phyloP scores from a whole-genome alignment of 2,113 vertebrate species.

The Rousettus leschenaultii region DNA sequence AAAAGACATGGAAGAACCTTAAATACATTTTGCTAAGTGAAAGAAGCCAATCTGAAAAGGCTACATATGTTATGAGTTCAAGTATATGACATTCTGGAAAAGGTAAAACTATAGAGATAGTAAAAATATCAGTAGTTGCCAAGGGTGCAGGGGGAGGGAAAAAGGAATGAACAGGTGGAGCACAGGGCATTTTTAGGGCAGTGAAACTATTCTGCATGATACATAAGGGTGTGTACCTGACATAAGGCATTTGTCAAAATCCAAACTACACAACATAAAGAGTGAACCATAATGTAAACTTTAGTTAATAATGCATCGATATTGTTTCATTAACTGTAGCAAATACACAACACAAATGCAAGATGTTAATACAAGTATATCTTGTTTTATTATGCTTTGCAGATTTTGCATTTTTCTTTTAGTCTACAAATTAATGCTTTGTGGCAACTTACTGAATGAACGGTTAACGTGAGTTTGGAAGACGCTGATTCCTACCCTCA shows the following conservation, averaged over 20 bases:
- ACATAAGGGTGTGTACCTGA: background rate
- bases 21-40: constrained; percentile 4
- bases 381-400: background rate
- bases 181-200: background rate
- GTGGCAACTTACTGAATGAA: background rate
- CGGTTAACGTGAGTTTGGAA: background rate
- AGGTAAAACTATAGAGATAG: background rate
- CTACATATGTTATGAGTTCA: background rate
- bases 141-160: background rate
- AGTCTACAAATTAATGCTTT: background rate
- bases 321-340: background rate
- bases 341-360: background rate
- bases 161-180: background rate
- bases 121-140: background rate
- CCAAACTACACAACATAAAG: background rate
- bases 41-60: constrained; percentile 19
- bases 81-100: background rate
- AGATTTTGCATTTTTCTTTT: background rate
- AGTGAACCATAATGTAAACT: background rate
- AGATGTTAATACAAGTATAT: background rate
- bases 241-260: background rate
- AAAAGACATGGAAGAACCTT: background rate
- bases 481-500: background rate
- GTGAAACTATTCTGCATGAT: background rate
- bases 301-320: background rate